phyloP scores from a whole-genome alignment of 2,888 invertebrate species.

The Tuta absoluta region DNA sequence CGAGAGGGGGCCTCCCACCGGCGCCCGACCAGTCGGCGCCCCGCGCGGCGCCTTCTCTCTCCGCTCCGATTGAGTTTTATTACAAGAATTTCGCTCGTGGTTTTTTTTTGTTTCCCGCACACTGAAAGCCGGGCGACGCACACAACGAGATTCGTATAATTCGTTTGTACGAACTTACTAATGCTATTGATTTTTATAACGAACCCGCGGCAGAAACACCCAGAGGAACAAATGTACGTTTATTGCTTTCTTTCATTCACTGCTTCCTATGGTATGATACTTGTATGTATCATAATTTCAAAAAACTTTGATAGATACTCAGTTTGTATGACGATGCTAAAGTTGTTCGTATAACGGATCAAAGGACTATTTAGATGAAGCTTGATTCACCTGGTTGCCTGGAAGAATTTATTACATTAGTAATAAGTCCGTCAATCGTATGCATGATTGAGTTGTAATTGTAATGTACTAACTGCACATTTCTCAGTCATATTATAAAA shows the following conservation, averaged over 20 bases:
- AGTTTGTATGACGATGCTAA: no score
- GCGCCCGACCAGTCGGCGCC: slow-evolving; percentile 74
- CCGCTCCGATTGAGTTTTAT: slow-evolving; percentile 82
- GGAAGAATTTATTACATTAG: no score
- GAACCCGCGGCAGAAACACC: slow-evolving; percentile 49
- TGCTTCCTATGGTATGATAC: not conserved
- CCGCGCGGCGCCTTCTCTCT: slow-evolving; percentile 77
- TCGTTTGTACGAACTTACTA: slow-evolving; percentile 80
- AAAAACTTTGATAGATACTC: no score
- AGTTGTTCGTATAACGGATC: no score
- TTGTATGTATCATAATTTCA: no score
- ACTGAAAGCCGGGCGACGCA: slow-evolving; percentile 68
- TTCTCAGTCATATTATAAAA: no score
- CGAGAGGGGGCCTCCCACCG: slow-evolving; percentile 48
- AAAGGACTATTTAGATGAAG: no score
- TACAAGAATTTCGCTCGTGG: slow-evolving; percentile 80
- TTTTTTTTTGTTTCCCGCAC: slow-evolving; percentile 78
- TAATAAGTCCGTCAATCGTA: no score
- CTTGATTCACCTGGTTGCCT: no score
- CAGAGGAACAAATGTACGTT: not conserved
- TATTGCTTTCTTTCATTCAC: not conserved
- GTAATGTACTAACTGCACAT: no score
- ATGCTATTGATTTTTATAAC: slow-evolving; percentile 81
- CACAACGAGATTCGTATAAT: slow-evolving; percentile 77
- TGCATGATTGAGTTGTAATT: no score